These are phyloP conservation scores for Polypterus bichir DNA, from an alignment of 2,113 vertebrate species.

Conservation along the genomic window DNA sequence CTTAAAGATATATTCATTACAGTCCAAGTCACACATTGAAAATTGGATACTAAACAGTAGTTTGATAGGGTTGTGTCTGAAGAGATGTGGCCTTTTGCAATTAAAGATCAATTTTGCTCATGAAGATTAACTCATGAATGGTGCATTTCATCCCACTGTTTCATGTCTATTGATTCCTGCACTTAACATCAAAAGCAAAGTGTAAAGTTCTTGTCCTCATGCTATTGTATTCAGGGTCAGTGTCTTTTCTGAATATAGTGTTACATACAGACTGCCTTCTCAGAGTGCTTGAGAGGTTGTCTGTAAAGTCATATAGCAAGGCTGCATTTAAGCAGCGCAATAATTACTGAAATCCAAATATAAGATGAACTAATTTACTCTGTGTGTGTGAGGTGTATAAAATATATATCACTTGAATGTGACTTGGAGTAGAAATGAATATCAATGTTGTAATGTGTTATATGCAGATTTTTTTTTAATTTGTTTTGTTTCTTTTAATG, in stretches of 20 bases:
- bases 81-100: constrained; percentile 35
- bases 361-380: too few relatives aligned
- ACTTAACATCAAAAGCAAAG: constrained; percentile 32
- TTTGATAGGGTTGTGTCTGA: constrained; percentile 41
- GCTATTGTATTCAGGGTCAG: constrained; percentile 6
- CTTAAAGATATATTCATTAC: constrained; percentile 50
- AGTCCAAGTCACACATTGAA: constrained; percentile 33
- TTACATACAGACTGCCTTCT: too few relatives aligned
- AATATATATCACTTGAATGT: too few relatives aligned
- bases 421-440: too few relatives aligned
- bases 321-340: too few relatives aligned
- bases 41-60: constrained; percentile 41
- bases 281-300: too few relatives aligned
- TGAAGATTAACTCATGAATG: constrained; percentile 39
- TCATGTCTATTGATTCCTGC: constrained; percentile 42
- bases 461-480: too few relatives aligned
- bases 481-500: too few relatives aligned
- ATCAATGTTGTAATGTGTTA: too few relatives aligned
- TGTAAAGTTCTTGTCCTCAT: constrained; percentile 31
- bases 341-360: too few relatives aligned
- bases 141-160: constrained; percentile 31
- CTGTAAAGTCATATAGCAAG: too few relatives aligned
- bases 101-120: constrained; percentile 53
- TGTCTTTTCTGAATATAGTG: not conserved
- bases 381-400: too few relatives aligned